phyloP scores from a whole-genome alignment of 2,113 vertebrate species.

The Callospermophilus lateralis region DNA sequence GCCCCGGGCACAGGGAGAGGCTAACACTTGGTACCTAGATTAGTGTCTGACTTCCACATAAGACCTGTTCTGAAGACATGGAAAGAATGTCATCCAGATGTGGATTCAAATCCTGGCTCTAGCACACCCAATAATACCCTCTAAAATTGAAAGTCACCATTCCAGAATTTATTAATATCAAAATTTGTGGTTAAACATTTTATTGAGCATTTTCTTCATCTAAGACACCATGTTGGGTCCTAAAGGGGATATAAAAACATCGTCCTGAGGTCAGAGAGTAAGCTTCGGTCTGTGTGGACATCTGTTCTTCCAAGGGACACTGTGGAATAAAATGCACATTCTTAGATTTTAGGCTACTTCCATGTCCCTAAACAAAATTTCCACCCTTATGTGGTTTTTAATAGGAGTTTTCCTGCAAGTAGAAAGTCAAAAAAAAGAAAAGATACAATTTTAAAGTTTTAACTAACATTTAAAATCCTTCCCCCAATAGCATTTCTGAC shows the following conservation, averaged over 20 bases:
- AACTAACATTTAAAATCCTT: not conserved
- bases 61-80: not conserved
- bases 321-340: not conserved
- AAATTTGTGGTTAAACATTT: not conserved
- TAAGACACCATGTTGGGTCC: not conserved
- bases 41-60: not conserved
- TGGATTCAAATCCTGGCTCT: not conserved
- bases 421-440: constrained; percentile 49
- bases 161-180: constrained; percentile 1
- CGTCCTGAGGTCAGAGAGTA: not conserved
- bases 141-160: not conserved
- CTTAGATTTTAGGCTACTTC: not conserved
- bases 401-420: not conserved
- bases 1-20: not conserved
- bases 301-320: not conserved
- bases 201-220: not conserved
- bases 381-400: not conserved
- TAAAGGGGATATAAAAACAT: not conserved
- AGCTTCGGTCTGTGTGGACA: not conserved
- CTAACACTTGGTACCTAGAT: not conserved
- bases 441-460: not conserved
- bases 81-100: not conserved
- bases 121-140: not conserved
- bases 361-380: not conserved
- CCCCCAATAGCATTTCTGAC: not conserved